phyloP scores from a whole-genome alignment of 2,797 vertebrate genomes.

The Melanotaenia nigrans region DNA sequence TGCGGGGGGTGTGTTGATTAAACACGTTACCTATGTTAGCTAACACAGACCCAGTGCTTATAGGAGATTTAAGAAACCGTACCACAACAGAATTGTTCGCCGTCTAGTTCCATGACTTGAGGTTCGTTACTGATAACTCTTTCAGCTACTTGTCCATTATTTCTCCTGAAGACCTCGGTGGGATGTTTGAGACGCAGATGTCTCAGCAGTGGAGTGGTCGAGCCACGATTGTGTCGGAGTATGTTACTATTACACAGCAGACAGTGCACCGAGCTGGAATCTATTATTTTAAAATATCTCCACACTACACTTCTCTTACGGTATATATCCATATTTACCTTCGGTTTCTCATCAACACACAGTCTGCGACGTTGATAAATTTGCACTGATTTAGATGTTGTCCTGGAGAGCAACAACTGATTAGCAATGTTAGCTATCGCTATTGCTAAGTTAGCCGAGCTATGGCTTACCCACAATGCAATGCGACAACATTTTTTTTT shows the following conservation, averaged over 20 bases:
- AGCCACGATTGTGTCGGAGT: slow-evolving; percentile 62
- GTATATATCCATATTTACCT: slow-evolving; percentile 50
- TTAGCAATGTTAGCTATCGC: neutral
- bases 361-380: neutral
- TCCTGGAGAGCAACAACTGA: neutral
- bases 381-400: neutral
- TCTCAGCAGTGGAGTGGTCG: slow-evolving; percentile 75
- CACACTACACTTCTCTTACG: slow-evolving; percentile 73
- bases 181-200: slow-evolving; percentile 77
- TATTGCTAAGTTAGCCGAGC: slow-evolving; percentile 1
- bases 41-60: neutral
- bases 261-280: slow-evolving; percentile 63
- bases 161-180: slow-evolving; percentile 45
- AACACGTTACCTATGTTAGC: neutral
- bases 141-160: slow-evolving; percentile 16
- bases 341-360: neutral
- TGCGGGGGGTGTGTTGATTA: neutral
- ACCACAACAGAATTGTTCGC: slow-evolving; percentile 48
- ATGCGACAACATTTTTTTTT: neutral
- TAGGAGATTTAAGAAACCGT: neutral
- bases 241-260: slow-evolving; percentile 63
- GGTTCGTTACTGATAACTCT: neutral
- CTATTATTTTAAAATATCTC: slow-evolving; percentile 67
- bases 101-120: slow-evolving; percentile 32
- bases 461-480: neutral